Conservation (phyloP, 2,113 vertebrate genomes). For the Scatophagus argus region DNA sequence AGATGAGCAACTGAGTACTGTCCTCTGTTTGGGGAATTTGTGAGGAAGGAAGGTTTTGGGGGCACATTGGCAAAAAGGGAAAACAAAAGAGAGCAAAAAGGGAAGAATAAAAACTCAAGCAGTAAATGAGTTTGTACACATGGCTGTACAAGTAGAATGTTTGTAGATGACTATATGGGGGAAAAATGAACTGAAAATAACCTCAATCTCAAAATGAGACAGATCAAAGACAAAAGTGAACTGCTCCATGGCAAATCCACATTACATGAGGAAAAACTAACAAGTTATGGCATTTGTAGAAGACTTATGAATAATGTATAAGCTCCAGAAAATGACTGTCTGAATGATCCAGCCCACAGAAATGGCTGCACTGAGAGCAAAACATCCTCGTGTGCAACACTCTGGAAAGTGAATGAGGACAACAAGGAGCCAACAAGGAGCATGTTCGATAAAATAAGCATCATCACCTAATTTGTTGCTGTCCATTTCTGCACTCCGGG, state of each 20-base stretch:
- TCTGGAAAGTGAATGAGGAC: slow-evolving; percentile 16
- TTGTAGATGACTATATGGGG: slow-evolving; percentile 2
- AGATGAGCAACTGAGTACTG: slow-evolving; percentile 76
- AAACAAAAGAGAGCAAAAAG: slow-evolving; percentile 65
- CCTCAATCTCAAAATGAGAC: slow-evolving; percentile 21
- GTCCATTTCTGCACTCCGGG: slow-evolving; percentile 16
- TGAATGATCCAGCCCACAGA: slow-evolving; percentile 55
- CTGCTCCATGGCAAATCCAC: slow-evolving; percentile 33
- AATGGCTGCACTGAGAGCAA: slow-evolving; percentile 33
- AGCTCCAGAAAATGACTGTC: slow-evolving; percentile 67
- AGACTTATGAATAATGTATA: slow-evolving; percentile 69
- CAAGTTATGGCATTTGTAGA: slow-evolving; percentile 66
- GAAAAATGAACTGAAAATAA: slow-evolving; percentile 7
- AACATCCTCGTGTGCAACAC: background rate
- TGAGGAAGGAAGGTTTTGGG: slow-evolving; percentile 60
- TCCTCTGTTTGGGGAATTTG: slow-evolving; percentile 78
- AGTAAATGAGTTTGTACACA: slow-evolving; percentile 26
- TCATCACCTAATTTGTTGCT: slow-evolving; percentile 16
- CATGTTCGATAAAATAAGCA: slow-evolving; percentile 10
- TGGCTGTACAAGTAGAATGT: background rate
- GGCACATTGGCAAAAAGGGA: slow-evolving; percentile 60
- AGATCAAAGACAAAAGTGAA: slow-evolving; percentile 43
- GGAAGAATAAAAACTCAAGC: slow-evolving; percentile 54
- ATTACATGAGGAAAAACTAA: slow-evolving; percentile 55
- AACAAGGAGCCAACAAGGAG: background rate